A percentile compares a stretch with the other conserved stretches of the same genome.
Conservation (phyloP, 2,888 invertebrate species). For the Volucella inflata region DNA sequence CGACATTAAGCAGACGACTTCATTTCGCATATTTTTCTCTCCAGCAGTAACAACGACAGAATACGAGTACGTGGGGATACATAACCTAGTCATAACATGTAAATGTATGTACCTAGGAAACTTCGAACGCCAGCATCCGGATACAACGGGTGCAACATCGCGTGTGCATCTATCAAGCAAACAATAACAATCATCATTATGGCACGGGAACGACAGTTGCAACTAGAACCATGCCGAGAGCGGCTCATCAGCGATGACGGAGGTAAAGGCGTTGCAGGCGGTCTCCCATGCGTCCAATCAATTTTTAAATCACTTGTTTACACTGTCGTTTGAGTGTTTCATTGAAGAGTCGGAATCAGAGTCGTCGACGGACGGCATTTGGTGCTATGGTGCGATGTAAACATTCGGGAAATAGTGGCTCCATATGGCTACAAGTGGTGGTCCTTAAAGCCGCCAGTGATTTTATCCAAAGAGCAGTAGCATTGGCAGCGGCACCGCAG, state of each 20-base stretch:
- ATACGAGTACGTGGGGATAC: background rate
- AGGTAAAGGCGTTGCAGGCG: conserved; percentile 23
- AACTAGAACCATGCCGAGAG: conserved; percentile 19
- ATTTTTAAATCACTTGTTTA: conserved; percentile 73
- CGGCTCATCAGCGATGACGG: conserved; percentile 36
- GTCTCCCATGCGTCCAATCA: conserved; percentile 63
- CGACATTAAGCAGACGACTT: conserved; percentile 16
- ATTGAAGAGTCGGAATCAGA: conserved; percentile 51
- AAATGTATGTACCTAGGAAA: conserved; percentile 13
- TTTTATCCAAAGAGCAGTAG: conserved; percentile 37
- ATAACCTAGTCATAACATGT: background rate
- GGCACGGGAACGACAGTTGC: conserved; percentile 51
- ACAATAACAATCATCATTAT: conserved; percentile 71
- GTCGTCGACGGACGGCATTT: conserved; percentile 63
- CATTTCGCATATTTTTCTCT: conserved; percentile 4
- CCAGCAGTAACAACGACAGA: conserved; percentile 1
- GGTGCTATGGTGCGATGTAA: conserved; percentile 68
- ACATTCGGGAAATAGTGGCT: conserved; percentile 48
- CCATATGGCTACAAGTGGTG: conserved; percentile 73
- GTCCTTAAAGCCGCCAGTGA: conserved; percentile 51
- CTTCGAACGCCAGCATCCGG: conserved; percentile 50
- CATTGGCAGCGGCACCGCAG: conserved; percentile 7
- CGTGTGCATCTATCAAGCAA: conserved; percentile 60
- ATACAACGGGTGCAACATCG: conserved; percentile 60
- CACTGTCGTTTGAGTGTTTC: conserved; percentile 63